Evolutionary conservation across 1,140 invertebrate genomes (phyloP).

Genomic region (Drosophila burlai): DNA sequence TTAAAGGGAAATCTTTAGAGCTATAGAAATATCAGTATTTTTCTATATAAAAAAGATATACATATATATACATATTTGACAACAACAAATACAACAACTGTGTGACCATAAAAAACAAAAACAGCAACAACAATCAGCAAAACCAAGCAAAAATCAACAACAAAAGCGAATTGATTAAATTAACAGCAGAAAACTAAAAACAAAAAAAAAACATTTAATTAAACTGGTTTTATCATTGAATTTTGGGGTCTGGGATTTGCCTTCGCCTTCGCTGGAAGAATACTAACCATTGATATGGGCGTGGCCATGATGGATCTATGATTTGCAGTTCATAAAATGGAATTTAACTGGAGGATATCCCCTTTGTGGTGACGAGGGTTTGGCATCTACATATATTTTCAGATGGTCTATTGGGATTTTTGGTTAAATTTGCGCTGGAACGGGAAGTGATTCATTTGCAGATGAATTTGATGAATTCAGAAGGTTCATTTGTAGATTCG

Average conservation of each 20-base stretch:
- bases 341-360: neutral
- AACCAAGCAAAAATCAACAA: slow-evolving; percentile 38
- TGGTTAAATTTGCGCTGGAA: neutral
- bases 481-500: too few species aligned
- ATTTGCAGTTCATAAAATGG: neutral
- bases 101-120: slow-evolving; percentile 29
- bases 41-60: slow-evolving; percentile 67
- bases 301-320: slow-evolving; percentile 10
- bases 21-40: slow-evolving; percentile 66
- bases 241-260: slow-evolving; percentile 3
- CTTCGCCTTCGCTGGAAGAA: neutral
- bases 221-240: slow-evolving; percentile 38
- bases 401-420: neutral
- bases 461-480: too few species aligned
- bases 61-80: slow-evolving; percentile 17
- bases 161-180: slow-evolving; percentile 51
- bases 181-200: slow-evolving; percentile 53
- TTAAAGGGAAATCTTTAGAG: slow-evolving; percentile 33
- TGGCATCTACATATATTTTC: neutral
- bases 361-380: neutral
- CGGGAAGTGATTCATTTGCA: neutral
- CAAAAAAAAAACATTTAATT: slow-evolving; percentile 58
- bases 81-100: slow-evolving; percentile 32
- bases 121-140: slow-evolving; percentile 15
- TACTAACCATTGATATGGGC: slow-evolving; percentile 1